phyloP scores from a whole-genome alignment of 2,888 invertebrate genomes.

The Diogma glabrata region DNA sequence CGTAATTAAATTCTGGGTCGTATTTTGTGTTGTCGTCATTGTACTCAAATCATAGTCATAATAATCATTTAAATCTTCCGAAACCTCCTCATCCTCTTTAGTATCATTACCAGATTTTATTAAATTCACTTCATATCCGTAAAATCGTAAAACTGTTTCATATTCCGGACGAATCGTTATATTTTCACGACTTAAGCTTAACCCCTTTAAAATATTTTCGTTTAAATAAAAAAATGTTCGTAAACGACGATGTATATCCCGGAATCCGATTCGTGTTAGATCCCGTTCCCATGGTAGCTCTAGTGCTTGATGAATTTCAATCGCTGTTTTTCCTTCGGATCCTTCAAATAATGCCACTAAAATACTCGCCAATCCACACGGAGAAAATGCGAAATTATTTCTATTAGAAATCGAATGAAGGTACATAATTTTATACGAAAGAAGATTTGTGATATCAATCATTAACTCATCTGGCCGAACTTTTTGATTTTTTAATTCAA shows the following conservation, averaged over 20 bases:
- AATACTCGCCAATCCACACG: conserved; percentile 70
- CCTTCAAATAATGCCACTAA: conserved; percentile 70
- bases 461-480: conserved; percentile 61
- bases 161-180: conserved; percentile 63
- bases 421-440: conserved; percentile 55
- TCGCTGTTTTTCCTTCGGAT: conserved; percentile 56
- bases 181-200: conserved; percentile 67
- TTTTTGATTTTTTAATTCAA: too few species aligned
- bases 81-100: too few species aligned
- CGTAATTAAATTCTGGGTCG: not conserved
- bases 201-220: conserved; percentile 70
- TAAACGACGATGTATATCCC: conserved; percentile 70
- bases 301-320: conserved; percentile 58
- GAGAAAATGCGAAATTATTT: conserved; percentile 75
- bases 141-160: conserved; percentile 60
- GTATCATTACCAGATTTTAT: not conserved
- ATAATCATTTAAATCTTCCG: too few species aligned
- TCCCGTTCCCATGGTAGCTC: conserved; percentile 62
- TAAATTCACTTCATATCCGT: conserved; percentile 53
- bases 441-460: conserved; percentile 68
- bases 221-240: conserved; percentile 67
- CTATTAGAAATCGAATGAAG: conserved; percentile 60
- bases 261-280: conserved; percentile 61
- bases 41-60: not conserved
- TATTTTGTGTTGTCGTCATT: conserved; percentile 14